Percentiles rank a stretch among this genome's conserved stretches.
These are phyloP conservation scores for Eristalis arbustorum DNA, from an alignment of 2,888 invertebrate genomes.

Conservation along the genomic window DNA sequence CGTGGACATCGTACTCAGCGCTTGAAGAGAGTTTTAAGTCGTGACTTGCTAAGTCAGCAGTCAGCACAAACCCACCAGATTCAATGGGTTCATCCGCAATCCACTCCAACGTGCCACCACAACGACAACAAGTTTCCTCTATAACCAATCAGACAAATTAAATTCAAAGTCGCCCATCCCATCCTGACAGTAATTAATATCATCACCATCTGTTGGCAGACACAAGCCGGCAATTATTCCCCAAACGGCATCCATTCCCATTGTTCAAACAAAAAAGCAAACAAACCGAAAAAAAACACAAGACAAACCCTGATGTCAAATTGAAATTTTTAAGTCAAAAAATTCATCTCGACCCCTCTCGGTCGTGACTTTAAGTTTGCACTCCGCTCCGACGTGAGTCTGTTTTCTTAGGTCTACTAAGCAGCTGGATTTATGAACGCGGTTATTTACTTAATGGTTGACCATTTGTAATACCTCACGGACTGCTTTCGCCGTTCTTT, in stretches of 20 bases:
- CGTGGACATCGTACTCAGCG: too few species aligned
- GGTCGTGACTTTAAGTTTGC: background rate
- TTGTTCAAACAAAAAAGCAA: background rate
- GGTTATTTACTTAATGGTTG: slow-evolving; percentile 44
- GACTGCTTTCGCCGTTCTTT: background rate
- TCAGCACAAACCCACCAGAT: too few species aligned
- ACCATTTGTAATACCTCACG: slow-evolving; percentile 43
- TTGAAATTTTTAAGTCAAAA: background rate
- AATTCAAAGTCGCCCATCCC: too few species aligned
- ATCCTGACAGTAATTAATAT: too few species aligned
- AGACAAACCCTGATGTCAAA: background rate
- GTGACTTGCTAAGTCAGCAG: too few species aligned
- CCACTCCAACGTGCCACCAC: too few species aligned
- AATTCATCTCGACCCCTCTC: background rate
- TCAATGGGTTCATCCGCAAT: too few species aligned
- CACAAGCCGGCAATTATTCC: background rate
- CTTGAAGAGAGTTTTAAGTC: too few species aligned
- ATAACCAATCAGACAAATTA: too few species aligned
- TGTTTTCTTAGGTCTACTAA: slow-evolving; percentile 43
- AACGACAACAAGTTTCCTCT: too few species aligned
- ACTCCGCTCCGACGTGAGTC: background rate
- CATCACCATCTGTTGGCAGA: too few species aligned
- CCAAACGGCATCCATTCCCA: background rate
- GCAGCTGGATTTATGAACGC: slow-evolving; percentile 49
- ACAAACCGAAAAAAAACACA: too few species aligned